These are phyloP conservation scores for Drosophila helvetica DNA, from an alignment of 2,888 invertebrate genomes.

Conservation along the genomic window DNA sequence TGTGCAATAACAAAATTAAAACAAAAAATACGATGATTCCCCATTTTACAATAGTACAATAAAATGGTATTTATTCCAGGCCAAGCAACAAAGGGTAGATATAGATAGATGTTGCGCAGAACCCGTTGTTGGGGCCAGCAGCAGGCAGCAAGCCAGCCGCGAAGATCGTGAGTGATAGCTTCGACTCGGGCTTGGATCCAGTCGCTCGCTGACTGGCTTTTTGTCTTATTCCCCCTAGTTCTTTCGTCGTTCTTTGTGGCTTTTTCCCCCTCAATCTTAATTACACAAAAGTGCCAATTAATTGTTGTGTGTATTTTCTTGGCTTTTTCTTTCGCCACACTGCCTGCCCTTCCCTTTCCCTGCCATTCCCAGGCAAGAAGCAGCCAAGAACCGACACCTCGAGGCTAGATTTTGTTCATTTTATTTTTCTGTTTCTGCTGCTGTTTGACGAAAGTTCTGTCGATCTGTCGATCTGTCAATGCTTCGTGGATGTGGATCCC, in stretches of 20 bases:
- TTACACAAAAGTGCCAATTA: conserved; percentile 75
- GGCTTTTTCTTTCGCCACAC: conserved; percentile 38
- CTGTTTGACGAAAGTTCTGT: conserved; percentile 25
- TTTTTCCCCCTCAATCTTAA: conserved; percentile 66
- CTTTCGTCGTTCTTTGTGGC: conserved; percentile 5
- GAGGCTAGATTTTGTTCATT: conserved; percentile 15
- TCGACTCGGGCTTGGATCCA: neutral
- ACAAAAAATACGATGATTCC: neutral
- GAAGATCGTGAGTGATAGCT: conserved; percentile 43
- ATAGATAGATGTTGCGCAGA: conserved; percentile 8
- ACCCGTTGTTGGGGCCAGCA: conserved; percentile 7
- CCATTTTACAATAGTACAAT: neutral
- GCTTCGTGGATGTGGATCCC: conserved; percentile 32
- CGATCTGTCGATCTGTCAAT: conserved; percentile 31
- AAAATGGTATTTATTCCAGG: conserved; percentile 25
- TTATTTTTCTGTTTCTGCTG: conserved; percentile 32
- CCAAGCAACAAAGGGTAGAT: neutral
- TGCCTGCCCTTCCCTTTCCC: conserved; percentile 15
- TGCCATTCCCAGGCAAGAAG: conserved; percentile 16
- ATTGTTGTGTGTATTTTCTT: conserved; percentile 46
- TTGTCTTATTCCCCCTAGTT: conserved; percentile 7
- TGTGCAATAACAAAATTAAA: conserved; percentile 2
- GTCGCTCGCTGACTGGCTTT: conserved; percentile 2
- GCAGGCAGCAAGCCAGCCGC: conserved; percentile 4
- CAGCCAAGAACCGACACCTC: conserved; percentile 9